Base-by-base conservation (phyloP, 1,140 invertebrate species). In the Dinothrombium tinctorium region DNA sequence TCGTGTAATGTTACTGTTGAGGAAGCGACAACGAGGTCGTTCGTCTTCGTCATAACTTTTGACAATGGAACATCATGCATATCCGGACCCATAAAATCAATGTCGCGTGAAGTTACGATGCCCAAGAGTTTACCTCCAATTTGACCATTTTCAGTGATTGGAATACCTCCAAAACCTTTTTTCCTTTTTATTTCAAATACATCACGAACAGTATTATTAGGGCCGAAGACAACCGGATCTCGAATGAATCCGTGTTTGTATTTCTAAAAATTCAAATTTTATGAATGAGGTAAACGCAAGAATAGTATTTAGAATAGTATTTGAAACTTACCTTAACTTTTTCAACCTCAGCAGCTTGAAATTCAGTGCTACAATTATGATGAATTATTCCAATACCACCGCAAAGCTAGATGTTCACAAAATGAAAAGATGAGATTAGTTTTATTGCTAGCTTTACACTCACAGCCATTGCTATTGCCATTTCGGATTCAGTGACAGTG, bases 391-490 rank as follows among this genome's bases (percentile, higher is more conserved):
- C 90, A 54, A 94, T 90, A 24, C 89, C 87, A 35, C 87, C 87
- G 62, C 80, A 86, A 7, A 94, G 62, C 66, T 77, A 62, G 54
- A 36, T 40, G 39, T 19, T 19, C 14, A 37, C n/a, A 53, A 40
- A 43, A 36, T n/a, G 33, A 33, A 9, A 37, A 17, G 29, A 32
- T 32, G n/a, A 32, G 26, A 7, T 29, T 29, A 29, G 12, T 29
- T n/a, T 29, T 29, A 15, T 29, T 3, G 4, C 15, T 29, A 11
- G 28, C 12, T 1, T 11, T 6, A 2, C 12, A 67, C 67, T 64
- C 65, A 81, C 74, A 33, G 92, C 90, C 86, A 99, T 96, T 2
- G 87, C 81, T 49, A 96, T 94, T n/a, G 94, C 94, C 94, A 99
- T 98, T 54, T 94, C 83, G 2, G 86, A 82, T 65, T 99, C 94